phyloP scores from a whole-genome alignment of 2,888 invertebrate genomes.

The Nomada ruficornis region DNA sequence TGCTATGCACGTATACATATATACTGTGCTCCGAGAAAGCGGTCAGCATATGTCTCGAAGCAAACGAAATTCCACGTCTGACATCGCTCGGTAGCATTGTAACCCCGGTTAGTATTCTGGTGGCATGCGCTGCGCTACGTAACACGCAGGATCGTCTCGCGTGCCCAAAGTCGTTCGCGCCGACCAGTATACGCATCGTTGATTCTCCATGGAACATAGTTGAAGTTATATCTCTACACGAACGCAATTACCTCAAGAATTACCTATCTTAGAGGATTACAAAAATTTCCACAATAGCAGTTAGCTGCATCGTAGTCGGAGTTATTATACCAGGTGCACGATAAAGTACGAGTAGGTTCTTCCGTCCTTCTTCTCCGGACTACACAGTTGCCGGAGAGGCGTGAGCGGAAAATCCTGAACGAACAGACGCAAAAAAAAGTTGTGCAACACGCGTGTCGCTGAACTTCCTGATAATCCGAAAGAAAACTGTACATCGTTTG shows the following conservation, averaged over 20 bases:
- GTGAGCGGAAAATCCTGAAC: no score
- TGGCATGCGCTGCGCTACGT: constrained; percentile 46
- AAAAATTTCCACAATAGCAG: no score
- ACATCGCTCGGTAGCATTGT: constrained; percentile 58
- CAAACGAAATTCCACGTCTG: constrained; percentile 63
- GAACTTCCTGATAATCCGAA: not conserved
- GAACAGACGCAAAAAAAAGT: no score
- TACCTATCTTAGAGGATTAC: not conserved
- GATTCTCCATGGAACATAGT: constrained; percentile 43
- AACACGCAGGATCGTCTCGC: constrained; percentile 47
- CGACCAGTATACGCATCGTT: constrained; percentile 22
- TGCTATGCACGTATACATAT: no score
- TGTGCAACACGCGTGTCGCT: no score
- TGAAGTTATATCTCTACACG: constrained; percentile 13
- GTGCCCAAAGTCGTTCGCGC: constrained; percentile 48
- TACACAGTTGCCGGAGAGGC: no score
- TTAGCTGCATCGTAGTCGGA: no score
- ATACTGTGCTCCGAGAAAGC: constrained; percentile 5
- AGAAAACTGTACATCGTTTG: no score
- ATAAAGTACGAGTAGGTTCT: no score
- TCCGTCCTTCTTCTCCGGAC: no score
- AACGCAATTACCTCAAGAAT: constrained; percentile 36
- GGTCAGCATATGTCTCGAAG: constrained; percentile 46
- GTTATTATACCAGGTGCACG: no score
- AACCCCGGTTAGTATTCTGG: constrained; percentile 59